These are phyloP conservation scores for Crotalus viridis DNA, from an alignment of 2,113 vertebrate species.

Conservation along the genomic window DNA sequence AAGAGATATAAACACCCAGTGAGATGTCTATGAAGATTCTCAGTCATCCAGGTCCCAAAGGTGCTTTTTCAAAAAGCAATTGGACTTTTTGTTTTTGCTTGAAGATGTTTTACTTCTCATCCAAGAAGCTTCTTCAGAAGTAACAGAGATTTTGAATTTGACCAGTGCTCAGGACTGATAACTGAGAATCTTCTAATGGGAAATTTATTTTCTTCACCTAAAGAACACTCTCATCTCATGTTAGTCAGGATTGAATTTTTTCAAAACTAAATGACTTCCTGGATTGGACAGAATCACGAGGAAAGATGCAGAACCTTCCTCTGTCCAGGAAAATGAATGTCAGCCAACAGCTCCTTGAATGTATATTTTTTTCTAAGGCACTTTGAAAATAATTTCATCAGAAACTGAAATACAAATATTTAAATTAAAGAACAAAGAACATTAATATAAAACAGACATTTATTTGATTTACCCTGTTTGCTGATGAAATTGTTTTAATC, in stretches of 20 bases:
- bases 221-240: not conserved
- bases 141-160: not conserved
- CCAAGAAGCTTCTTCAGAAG: not conserved
- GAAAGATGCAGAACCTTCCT: not conserved
- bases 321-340: not conserved
- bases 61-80: too few relatives aligned
- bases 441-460: not conserved
- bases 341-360: not conserved
- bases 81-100: too few relatives aligned
- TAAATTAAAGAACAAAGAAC: not conserved
- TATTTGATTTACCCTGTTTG: not conserved
- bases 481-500: not conserved
- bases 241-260: not conserved
- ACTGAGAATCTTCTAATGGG: not conserved
- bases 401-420: not conserved
- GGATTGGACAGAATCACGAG: not conserved
- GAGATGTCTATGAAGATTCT: not conserved
- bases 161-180: not conserved
- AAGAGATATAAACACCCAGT: not conserved
- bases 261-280: not conserved
- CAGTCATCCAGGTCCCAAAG: too few relatives aligned
- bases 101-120: too few relatives aligned
- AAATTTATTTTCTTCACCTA: not conserved
- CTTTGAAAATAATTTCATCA: not conserved
- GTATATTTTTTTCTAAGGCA: not conserved